phyloP scores from a whole-genome alignment of 2,113 vertebrate genomes.

The Conger conger region DNA sequence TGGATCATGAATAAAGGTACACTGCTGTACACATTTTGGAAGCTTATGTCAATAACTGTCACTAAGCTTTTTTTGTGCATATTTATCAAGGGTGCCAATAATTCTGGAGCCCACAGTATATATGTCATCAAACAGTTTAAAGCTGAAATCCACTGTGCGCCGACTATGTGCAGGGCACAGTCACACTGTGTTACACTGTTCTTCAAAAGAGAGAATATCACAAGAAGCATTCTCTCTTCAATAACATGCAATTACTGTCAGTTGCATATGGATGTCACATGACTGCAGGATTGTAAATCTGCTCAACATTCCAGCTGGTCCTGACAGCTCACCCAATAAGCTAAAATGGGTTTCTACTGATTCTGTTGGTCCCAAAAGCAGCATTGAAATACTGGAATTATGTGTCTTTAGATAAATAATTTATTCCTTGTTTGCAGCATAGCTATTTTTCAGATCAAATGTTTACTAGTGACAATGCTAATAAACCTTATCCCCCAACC shows the following conservation, averaged over 20 bases:
- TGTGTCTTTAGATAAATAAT: neutral
- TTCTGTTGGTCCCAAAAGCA: neutral
- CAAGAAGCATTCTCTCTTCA: neutral
- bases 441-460: neutral
- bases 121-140: no score
- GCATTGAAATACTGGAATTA: neutral
- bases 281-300: neutral
- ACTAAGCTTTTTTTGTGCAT: no score
- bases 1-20: no score
- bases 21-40: no score
- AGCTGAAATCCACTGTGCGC: no score
- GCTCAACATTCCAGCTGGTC: neutral
- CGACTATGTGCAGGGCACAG: no score
- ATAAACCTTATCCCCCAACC: conserved; percentile 16
- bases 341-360: neutral
- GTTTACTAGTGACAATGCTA: conserved; percentile 5
- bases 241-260: neutral
- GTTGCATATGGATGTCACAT: neutral
- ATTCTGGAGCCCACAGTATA: no score
- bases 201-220: no score
- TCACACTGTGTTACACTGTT: no score
- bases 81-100: no score
- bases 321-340: neutral
- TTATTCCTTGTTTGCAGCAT: neutral
- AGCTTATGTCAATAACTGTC: no score